Conservation (phyloP, 2,888 invertebrate genomes). For the Crepidodera aurea region DNA sequence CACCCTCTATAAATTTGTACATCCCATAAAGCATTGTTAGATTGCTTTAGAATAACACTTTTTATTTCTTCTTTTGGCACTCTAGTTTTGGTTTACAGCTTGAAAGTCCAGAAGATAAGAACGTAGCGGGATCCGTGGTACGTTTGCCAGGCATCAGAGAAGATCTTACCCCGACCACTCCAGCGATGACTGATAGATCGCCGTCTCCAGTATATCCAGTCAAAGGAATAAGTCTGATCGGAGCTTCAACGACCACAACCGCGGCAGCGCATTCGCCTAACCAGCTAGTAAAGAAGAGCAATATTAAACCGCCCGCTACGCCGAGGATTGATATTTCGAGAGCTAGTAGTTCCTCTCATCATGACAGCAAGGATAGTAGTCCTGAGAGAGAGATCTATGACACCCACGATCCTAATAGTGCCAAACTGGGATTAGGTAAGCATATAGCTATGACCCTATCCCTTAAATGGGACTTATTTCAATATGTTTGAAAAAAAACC, state of each 20-base stretch:
- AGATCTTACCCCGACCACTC: conserved; percentile 58
- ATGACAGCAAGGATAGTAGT: conserved; percentile 84
- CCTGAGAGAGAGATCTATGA: conserved; percentile 79
- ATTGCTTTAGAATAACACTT: too few species aligned
- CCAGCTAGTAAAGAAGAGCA: conserved; percentile 45
- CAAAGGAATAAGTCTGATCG: conserved; percentile 57
- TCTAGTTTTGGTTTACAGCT: conserved; percentile 58
- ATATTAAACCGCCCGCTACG: conserved; percentile 70
- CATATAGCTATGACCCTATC: too few species aligned
- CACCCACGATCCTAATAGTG: conserved; percentile 55
- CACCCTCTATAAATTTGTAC: too few species aligned
- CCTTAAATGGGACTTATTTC: too few species aligned
- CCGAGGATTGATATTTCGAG: conserved; percentile 90
- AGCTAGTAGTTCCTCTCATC: conserved; percentile 88
- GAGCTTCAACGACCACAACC: conserved; percentile 31
- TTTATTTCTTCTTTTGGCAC: neutral
- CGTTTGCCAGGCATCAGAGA: conserved; percentile 68
- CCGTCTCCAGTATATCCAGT: conserved; percentile 34
- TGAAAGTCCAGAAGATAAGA: conserved; percentile 67
- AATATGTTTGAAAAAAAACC: too few species aligned
- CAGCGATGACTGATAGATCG: conserved; percentile 31
- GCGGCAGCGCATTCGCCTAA: conserved; percentile 41
- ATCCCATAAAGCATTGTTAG: too few species aligned
- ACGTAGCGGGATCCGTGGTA: conserved; percentile 62
- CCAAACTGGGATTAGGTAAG: conserved; percentile 54